Percentiles rank a stretch among this genome's conserved stretches.
Evolutionary conservation across 2,797 vertebrate genomes (phyloP).

Genomic region (Amphiprion clarkii): DNA sequence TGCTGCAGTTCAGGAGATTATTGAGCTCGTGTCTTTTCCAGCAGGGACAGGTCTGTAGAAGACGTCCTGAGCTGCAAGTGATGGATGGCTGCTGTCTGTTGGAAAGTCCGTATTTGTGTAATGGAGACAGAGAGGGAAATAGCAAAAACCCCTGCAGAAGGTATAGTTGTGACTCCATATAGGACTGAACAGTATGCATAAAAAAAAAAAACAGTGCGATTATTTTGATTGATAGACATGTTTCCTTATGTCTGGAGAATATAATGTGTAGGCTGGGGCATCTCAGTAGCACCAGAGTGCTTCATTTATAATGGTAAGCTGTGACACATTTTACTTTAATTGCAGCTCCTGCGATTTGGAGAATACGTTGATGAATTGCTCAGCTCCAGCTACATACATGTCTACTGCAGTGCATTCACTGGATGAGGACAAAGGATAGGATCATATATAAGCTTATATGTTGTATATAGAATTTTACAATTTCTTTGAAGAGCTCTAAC

Average conservation of each 20-base stretch:
- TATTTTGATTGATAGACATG: too few relatives aligned
- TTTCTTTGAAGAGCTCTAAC: not conserved
- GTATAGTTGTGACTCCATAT: not conserved
- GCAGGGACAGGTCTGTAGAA: constrained; percentile 25
- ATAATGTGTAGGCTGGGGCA: too few relatives aligned
- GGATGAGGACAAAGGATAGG: not conserved
- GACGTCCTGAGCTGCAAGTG: constrained; percentile 36
- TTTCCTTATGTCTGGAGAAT: too few relatives aligned
- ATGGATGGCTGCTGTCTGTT: constrained; percentile 55
- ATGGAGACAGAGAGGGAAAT: constrained; percentile 45
- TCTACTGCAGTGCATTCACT: not conserved
- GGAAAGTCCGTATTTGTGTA: constrained; percentile 57
- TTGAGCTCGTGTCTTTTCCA: constrained; percentile 20
- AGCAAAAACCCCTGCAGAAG: constrained; percentile 7
- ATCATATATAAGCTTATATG: not conserved
- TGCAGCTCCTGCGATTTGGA: too few relatives aligned
- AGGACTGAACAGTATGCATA: too few relatives aligned
- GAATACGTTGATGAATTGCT: too few relatives aligned
- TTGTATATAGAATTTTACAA: not conserved
- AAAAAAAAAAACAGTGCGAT: too few relatives aligned
- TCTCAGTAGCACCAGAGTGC: too few relatives aligned
- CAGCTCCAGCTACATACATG: not conserved
- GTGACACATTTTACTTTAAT: too few relatives aligned
- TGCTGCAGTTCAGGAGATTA: constrained; percentile 24
- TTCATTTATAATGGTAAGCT: too few relatives aligned